A percentile compares a stretch with the other conserved stretches of the same genome.
Conservation (phyloP, 2,797 vertebrate species). For the Astyanax mexicanus region DNA sequence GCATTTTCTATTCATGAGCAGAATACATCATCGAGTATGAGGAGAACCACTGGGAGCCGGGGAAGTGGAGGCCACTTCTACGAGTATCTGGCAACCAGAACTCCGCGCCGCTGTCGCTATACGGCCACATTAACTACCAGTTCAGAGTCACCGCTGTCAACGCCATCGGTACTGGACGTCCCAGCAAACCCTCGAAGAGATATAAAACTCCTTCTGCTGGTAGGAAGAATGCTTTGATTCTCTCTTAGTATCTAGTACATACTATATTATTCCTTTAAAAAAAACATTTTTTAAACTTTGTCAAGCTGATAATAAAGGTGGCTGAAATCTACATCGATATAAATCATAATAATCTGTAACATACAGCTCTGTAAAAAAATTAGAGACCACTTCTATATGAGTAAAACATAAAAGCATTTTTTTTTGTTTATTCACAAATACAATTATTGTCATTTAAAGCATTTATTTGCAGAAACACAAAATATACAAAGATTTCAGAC, state of each 20-base stretch:
- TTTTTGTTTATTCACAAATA: too few relatives aligned
- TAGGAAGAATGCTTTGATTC: slow-evolving; percentile 61
- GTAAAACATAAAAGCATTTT: too few relatives aligned
- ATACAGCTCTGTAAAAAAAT: too few relatives aligned
- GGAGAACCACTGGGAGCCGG: slow-evolving; percentile 84
- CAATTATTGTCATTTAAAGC: too few relatives aligned
- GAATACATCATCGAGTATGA: slow-evolving; percentile 91
- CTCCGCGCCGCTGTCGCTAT: slow-evolving; percentile 76
- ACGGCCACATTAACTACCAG: slow-evolving; percentile 86
- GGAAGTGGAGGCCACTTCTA: slow-evolving; percentile 84
- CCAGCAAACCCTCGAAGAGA: slow-evolving; percentile 83
- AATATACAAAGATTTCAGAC: too few relatives aligned
- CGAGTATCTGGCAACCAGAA: slow-evolving; percentile 79
- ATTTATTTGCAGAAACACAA: too few relatives aligned
- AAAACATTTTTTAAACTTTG: too few relatives aligned
- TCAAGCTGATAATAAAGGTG: too few relatives aligned
- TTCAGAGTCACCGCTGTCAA: slow-evolving; percentile 90
- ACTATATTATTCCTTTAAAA: too few relatives aligned
- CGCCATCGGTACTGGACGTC: slow-evolving; percentile 84
- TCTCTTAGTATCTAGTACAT: slow-evolving; percentile 24
- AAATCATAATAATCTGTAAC: too few relatives aligned
- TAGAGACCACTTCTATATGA: too few relatives aligned
- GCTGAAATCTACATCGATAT: too few relatives aligned
- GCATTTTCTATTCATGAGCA: slow-evolving; percentile 63
- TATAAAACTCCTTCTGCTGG: slow-evolving; percentile 87